phyloP scores from a whole-genome alignment of 2,113 vertebrate genomes.

The Dicentrarchus labrax region DNA sequence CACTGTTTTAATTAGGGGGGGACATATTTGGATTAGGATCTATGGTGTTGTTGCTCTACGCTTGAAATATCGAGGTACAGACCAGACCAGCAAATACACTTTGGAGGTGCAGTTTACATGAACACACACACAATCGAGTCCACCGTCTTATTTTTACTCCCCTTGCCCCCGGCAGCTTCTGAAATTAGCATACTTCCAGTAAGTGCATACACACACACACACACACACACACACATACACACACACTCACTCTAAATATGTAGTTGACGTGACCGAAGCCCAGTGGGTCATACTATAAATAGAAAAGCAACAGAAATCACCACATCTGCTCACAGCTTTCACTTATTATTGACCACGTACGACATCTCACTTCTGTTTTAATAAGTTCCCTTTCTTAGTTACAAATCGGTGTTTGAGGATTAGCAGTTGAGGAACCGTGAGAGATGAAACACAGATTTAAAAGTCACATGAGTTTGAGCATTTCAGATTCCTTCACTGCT shows the following conservation, averaged over 20 bases:
- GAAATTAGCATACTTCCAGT: constrained; percentile 15
- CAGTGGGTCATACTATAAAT: constrained; percentile 63
- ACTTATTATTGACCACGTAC: neutral
- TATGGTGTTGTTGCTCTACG: too few species aligned
- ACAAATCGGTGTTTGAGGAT: neutral
- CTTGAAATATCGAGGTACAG: too few species aligned
- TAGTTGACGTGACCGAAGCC: constrained; percentile 22
- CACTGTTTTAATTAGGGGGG: too few species aligned
- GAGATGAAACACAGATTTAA: neutral
- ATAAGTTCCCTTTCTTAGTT: neutral
- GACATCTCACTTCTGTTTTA: neutral
- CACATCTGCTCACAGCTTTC: neutral
- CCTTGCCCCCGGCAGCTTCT: neutral
- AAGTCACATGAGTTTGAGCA: neutral
- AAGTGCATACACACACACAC: neutral
- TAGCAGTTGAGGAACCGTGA: neutral
- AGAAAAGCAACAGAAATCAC: constrained; percentile 42
- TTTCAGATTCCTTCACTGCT: neutral
- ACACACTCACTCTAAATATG: constrained; percentile 4
- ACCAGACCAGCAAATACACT: neutral
- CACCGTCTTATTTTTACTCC: neutral
- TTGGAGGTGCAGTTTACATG: neutral
- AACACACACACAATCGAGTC: neutral
- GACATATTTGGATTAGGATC: too few species aligned
- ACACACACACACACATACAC: neutral